Conservation (phyloP, 2,113 vertebrate genomes). For the Ptyas mucosa region DNA sequence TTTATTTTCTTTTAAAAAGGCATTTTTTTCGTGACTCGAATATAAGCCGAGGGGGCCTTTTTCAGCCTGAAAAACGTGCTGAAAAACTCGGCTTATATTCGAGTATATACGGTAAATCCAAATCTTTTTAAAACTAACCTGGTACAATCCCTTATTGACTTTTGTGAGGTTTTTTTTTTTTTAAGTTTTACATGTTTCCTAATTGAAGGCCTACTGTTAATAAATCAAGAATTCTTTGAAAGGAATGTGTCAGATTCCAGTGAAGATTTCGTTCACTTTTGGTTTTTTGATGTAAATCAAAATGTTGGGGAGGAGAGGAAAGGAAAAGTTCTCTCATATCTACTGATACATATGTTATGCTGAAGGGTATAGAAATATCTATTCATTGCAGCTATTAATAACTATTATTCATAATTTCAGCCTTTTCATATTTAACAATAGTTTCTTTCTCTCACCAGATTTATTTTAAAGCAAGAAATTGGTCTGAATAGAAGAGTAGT, state of each 20-base stretch:
- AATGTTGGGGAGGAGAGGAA: not conserved
- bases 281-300: not conserved
- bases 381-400: constrained; percentile 60
- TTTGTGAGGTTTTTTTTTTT: not conserved
- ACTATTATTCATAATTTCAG: constrained; percentile 64
- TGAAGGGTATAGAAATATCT: constrained; percentile 14
- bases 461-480: constrained; percentile 37
- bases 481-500: constrained; percentile 48
- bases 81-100: no score
- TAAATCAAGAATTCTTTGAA: not conserved
- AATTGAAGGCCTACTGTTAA: not conserved
- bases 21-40: no score
- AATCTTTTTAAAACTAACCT: not conserved
- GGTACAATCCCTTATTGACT: not conserved
- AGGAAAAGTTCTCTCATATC: not conserved
- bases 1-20: no score
- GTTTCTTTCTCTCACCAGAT: constrained; percentile 58
- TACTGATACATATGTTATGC: not conserved
- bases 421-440: constrained; percentile 66
- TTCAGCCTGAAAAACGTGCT: no score
- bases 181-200: not conserved
- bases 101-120: no score
- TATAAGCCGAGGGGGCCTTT: no score
- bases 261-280: not conserved
- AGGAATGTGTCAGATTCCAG: not conserved